Evolutionary conservation across 2,797 vertebrate species (phyloP).

Genomic region (Bucorvus abyssinicus): DNA sequence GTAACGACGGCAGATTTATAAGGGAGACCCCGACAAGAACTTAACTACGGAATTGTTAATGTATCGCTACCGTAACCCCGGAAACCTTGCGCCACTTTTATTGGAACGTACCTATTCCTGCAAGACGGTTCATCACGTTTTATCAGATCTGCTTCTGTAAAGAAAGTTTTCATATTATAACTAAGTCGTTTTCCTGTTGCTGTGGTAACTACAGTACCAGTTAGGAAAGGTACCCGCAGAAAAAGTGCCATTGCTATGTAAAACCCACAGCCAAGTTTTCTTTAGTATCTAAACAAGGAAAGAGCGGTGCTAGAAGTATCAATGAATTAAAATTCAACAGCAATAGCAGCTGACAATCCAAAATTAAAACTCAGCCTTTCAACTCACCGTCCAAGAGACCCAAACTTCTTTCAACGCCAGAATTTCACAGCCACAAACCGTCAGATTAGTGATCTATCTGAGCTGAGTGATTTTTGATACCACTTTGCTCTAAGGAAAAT

Average conservation of each 20-base stretch:
- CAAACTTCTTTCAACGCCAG: not conserved
- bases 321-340: not conserved
- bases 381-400: not conserved
- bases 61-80: not conserved
- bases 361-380: not conserved
- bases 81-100: not conserved
- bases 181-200: constrained; percentile 8
- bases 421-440: not conserved
- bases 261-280: not conserved
- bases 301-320: not conserved
- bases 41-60: not conserved
- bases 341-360: not conserved
- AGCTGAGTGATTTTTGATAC: not conserved
- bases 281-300: not conserved
- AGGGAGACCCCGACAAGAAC: not conserved
- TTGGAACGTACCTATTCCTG: not conserved
- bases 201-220: not conserved
- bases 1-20: not conserved
- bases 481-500: not conserved
- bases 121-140: not conserved
- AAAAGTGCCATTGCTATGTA: not conserved
- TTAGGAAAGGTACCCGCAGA: not conserved
- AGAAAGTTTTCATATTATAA: not conserved
- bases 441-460: not conserved
- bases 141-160: constrained; percentile 7